Evolutionary conservation across 23 tunicate genomes (phyloP), one percentile per base, ranked within the genome.

Genomic region (Pegea sp.): DNA sequence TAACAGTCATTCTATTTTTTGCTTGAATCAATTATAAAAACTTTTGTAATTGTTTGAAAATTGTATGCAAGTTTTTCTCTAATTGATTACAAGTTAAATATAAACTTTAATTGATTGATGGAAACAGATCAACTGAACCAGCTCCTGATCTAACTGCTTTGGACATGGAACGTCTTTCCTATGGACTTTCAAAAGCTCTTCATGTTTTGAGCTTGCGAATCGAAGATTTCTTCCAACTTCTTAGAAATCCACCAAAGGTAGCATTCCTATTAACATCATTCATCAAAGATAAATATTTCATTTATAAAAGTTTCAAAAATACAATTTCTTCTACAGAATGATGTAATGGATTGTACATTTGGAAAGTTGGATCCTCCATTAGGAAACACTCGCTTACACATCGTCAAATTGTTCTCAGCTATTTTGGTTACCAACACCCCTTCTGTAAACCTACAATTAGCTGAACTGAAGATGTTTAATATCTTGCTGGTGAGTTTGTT

Each of bases 91-190:
- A n/a, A n/a, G n/a, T n/a, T n/a, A n/a, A n/a, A n/a, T n/a, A n/a
- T n/a, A n/a, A n/a, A n/a, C n/a, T n/a, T n/a, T n/a, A n/a, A n/a
- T n/a, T n/a, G n/a, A n/a, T n/a, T n/a, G n/a, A n/a, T n/a, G n/a
- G n/a, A n/a, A n/a, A n/a, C n/a, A n/a, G n/a, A n/a, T n/a, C n/a
- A n/a, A n/a, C 95, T 32, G 95, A 84, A 43, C 65, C 66, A 62
- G 76, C 75, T 3, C 95, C 95, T 7, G 95, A 84, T 31, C 62
- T 84, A 5, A 84, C 95, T 1, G 84, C 69, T 49, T 66, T 84
- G 19, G 95, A 84, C 49, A 84, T 84, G 26, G 95, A 84, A 58
- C 62, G 95, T 31, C 63, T 84, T 49, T 76, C 84, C 29, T 61
- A 72, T 18, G 84, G 84, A 16, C 84, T 84, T 24, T 73, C 95